Base-by-base conservation (phyloP, 2,888 invertebrate species). In the Lottia scabra region DNA sequence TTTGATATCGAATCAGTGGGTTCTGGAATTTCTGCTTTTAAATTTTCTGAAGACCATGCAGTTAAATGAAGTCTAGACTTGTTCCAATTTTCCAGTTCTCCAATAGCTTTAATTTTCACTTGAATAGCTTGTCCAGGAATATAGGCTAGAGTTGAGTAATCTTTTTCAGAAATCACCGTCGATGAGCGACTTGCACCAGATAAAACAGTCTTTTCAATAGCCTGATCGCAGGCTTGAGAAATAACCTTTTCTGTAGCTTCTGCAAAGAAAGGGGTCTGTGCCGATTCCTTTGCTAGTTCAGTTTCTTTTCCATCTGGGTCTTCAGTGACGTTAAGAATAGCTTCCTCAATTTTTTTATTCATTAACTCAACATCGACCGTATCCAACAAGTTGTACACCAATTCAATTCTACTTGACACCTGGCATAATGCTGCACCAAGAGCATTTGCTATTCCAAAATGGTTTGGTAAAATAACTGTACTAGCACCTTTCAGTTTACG, bases 391-490 rank as follows among this genome's bases (percentile, higher is more conserved):
- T 78, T 79, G 10, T 82, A 80, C 2, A 85, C 81, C 1, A 74
- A 67, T 65, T 87, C 87, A 8, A 84, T 73, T 23, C 62, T 78
- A 2, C 81, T 81, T 2, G 85, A 81, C 1, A 88, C 80, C 70
- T 88, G 87, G 68, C 87, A 84, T 1, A 88, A 76, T 1, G 87
- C 88, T 6, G 88, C 88, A 12, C 88, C 88, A 3, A 88, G 82
- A 6, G 88, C 88, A 78, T 88, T 88, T 6, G 88, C 88, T 19
- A 88, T 87, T 65, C 85, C 81, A 45, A 73, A 80, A 70, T 84
- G 69, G 19, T 77, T 68, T 8, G 85, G 85, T 5, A 75, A 64
- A 3, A 82, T 67, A 0, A 85, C 65, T 27, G 75, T 64, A 10
- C 78, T 78, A 10, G 81, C 74, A 4, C 85, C 85, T 10, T 74